Evolutionary conservation across 2,113 vertebrate genomes (phyloP).

Genomic region (Albula glossodonta): DNA sequence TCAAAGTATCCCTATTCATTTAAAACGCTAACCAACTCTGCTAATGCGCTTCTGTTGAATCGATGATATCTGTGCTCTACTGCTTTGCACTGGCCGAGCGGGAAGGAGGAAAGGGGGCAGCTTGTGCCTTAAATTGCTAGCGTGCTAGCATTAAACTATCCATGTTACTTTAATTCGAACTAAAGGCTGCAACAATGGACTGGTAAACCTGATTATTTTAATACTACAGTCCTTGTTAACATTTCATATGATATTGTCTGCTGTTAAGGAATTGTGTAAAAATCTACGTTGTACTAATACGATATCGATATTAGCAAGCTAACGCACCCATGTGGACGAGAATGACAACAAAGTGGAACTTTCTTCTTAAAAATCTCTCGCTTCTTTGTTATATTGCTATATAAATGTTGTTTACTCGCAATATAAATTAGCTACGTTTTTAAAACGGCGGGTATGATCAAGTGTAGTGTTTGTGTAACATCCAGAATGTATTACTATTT

Average conservation of each 20-base stretch:
- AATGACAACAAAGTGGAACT: too few relatives aligned
- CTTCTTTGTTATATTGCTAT: too few relatives aligned
- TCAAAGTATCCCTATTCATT: too few relatives aligned
- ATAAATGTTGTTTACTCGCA: too few relatives aligned
- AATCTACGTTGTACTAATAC: not conserved
- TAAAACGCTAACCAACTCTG: too few relatives aligned
- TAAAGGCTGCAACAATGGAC: slow-evolving; percentile 21
- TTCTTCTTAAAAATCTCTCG: too few relatives aligned
- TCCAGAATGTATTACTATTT: too few relatives aligned
- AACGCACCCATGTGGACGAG: not conserved
- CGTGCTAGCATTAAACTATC: not conserved
- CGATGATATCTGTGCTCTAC: slow-evolving; percentile 14
- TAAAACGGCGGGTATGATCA: too few relatives aligned
- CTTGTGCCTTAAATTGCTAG: not conserved
- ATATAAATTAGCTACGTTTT: too few relatives aligned
- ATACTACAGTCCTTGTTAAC: not conserved
- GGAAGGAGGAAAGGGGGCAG: slow-evolving; percentile 10
- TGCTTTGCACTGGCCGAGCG: slow-evolving; percentile 21
- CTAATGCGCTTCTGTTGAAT: not conserved
- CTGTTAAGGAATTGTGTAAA: not conserved
- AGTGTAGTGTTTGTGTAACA: too few relatives aligned
- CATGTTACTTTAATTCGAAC: not conserved
- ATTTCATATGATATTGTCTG: not conserved
- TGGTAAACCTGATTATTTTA: slow-evolving; percentile 9
- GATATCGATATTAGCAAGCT: not conserved